Base-by-base conservation (phyloP, 2,888 invertebrate genomes). In the Drosophila koepferae region DNA sequence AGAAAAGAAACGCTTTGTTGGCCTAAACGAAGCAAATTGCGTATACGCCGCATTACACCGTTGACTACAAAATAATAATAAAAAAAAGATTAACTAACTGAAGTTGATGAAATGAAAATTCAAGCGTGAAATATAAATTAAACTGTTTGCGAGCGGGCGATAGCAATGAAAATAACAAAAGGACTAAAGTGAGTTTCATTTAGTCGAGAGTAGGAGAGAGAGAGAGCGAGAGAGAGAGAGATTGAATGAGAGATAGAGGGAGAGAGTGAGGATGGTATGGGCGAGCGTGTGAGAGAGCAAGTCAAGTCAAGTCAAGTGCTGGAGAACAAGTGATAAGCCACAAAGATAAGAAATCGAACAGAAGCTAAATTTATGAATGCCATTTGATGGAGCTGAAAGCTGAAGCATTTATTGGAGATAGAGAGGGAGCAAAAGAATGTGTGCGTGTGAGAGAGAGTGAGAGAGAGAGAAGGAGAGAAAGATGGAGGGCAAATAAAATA, bases 51-150 rank as follows among this genome's bases (percentile, higher is more conserved):
- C 46, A 36, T 46, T 10, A 16, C 40, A 44, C 36, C 44, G 54
- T 2, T 51, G 59, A 38, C 51, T 31, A 70, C 10, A 40, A 4
- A 40, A 40, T 16, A 16, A 40, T n/a, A n/a, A n/a, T 18, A 18
- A 9, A 3, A 48, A n/a, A 28, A 6, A 44, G 4, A 16, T 3
- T 46, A 53, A 18, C 9, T 28, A 4, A 9, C n/a, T 28, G 1
- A 7, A 62, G 49, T 49, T 60, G 23, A 43, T 59, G 40, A 36
- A 72, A 55, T 61, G 55, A 69, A 65, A 48, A 28, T 51, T 49
- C 51, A 66, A 34, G 63, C 64, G 73, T 59, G 61, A 67, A 84
- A 88, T 63, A 82, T 88, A 74, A 90, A 82, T 88, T 76, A 72
- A 81, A 73, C 63, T 75, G 70, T 84, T 70, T 74, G 70, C 66